Evolutionary conservation across 2,797 vertebrate genomes (phyloP), one percentile per base, ranked within the genome.

Genomic region (Lutjanus argentimaculatus): DNA sequence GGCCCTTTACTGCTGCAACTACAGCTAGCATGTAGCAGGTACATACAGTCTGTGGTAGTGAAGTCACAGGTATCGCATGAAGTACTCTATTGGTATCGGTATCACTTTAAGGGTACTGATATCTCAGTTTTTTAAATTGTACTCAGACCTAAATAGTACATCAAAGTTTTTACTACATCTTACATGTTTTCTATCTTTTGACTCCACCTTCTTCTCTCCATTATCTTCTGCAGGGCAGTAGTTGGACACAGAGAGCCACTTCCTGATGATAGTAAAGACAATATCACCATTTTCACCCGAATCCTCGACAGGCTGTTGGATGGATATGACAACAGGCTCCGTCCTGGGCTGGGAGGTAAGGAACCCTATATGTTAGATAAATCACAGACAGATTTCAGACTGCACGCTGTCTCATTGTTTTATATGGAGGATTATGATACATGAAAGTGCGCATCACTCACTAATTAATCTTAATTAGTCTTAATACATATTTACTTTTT

Each of bases 241-340:
- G 96, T 97, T 61, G 98, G 98, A 80, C 98, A 99, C 63, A 96
- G 96, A 82, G 97, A 98, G n/a, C 97, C 98, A 0, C 91, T 99
- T 13, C 97, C 97, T 0, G 98, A 98, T 62, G 98, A 98, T 87
- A 97, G 97, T 85, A 98, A 95, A 78, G 98, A 99, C 92, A 99
- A 99, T 91, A 99, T 99, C 94, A 99, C 99, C 77, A 99, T 99
- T 87, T 99, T 99, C 89, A 99, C 98, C 8, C 95, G 97, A 72
- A 99, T 99, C 90, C 93, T 99, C 59, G 99, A 99, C 93, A 93
- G 98, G 82, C 97, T 99, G 88, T 66, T 99, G 91, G 99, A 99
- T 61, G 99, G 99, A 46, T 99, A 99, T 1, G 99, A 99, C 94
- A 99, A 99, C 94, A 95, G 98, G 73, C 96, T 99, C 80, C 95